Evolutionary conservation across 2,888 invertebrate genomes (phyloP).

Genomic region (Sylvicola fuscatus): DNA sequence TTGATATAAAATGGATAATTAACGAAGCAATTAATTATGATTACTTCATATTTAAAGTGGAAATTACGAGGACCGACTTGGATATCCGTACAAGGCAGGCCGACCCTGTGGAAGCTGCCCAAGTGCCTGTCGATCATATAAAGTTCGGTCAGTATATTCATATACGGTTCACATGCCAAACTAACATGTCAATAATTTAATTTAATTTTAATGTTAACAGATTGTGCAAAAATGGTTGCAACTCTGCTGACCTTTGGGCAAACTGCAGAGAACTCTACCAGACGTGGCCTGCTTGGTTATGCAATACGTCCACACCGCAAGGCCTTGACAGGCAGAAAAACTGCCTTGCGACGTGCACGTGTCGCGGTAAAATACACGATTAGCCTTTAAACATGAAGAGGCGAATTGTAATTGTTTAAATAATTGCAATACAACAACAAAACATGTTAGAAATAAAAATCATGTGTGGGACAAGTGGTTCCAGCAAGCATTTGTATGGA

Average conservation of each 20-base stretch:
- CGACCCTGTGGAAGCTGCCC: constrained; percentile 43
- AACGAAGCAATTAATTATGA: constrained; percentile 1
- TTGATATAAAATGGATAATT: not conserved
- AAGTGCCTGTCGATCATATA: constrained; percentile 35
- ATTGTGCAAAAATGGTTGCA: constrained; percentile 56
- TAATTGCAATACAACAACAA: too few relatives aligned
- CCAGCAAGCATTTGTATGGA: too few relatives aligned
- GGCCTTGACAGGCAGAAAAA: constrained; percentile 28
- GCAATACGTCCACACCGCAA: constrained; percentile 29
- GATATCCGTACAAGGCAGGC: constrained; percentile 46
- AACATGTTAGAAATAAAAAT: too few relatives aligned
- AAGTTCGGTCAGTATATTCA: constrained; percentile 11
- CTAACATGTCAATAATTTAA: not conserved
- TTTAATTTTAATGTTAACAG: constrained; percentile 5
- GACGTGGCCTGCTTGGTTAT: constrained; percentile 38
- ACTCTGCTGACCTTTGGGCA: constrained; percentile 43
- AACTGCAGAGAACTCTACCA: constrained; percentile 44
- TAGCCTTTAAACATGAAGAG: too few relatives aligned
- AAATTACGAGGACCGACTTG: constrained; percentile 37
- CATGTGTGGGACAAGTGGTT: too few relatives aligned
- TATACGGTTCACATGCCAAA: not conserved
- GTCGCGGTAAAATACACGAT: constrained; percentile 33
- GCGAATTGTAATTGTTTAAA: too few relatives aligned
- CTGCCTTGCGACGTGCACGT: constrained; percentile 56
- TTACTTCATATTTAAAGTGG: constrained; percentile 33